Evolutionary conservation across 92 coral and sea anemone genomes (phyloP), one percentile per base, ranked within the genome.

Genomic region (Zoanthus gigantus): DNA sequence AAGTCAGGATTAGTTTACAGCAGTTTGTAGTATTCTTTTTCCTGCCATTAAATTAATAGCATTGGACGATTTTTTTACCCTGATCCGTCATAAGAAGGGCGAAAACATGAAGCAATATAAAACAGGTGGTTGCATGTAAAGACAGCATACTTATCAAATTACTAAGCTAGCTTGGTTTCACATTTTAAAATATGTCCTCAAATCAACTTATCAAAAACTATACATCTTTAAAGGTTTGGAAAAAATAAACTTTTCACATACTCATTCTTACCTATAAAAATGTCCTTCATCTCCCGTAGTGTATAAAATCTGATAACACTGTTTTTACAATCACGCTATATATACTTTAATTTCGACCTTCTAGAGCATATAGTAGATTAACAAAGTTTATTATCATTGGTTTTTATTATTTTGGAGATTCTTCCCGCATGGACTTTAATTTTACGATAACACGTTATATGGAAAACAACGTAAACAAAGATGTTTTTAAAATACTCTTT

Each of bases 401-500:
- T 29, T 31, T 69, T 28, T 34, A 67, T 67, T 67, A 30, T 67
- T 67, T 67, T 7, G 42, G 42, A 11, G 42, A 7, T 5, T 32
- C 14, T 67, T 67, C 44, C 72, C 72, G 72, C 72, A 67, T 67
- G 5, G 1, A 67, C 13, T 69, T 69, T 69, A 69, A 69, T 69
- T 37, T 69, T 32, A 69, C 18, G 74, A 69, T 12, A 17, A 44
- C 34, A 69, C n/a, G n/a, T 13, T 69, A 69, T 7, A 50, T 69
- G 74, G 4, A 28, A 69, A 34, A 69, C 74, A 69, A 69, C 30
- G 46, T 13, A 16, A 69, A 5, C 10, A 34, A 69, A 69, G 17
- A 34, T 69, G 34, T 69, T 69, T 69, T 23, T 23, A 23, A 23
- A 69, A 31, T 69, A 31, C 45, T 3, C n/a, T 32, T 7, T 12